Percentiles rank a stretch among this genome's conserved stretches.
phyloP scores from a whole-genome alignment of 1,140 invertebrate species.

The Wiebesia pumilae region DNA sequence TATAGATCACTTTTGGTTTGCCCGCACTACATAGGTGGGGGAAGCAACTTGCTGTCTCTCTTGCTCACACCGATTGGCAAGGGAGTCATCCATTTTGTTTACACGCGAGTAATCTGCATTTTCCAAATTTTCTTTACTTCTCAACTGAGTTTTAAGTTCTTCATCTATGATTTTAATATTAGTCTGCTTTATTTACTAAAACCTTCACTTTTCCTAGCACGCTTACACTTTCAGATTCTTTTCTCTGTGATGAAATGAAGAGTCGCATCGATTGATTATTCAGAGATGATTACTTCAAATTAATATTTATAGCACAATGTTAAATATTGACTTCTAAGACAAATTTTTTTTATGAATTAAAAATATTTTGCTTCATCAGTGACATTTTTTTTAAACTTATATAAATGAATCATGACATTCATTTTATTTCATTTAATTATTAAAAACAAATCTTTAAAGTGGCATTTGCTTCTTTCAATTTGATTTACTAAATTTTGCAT shows the following conservation, averaged over 20 bases:
- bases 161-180: not conserved
- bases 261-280: not conserved
- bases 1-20: not conserved
- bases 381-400: not conserved
- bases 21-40: not conserved
- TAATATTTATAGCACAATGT: not conserved
- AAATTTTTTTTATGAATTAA: no score
- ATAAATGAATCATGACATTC: not conserved
- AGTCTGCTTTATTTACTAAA: not conserved
- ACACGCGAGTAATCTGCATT: slow-evolving; percentile 52
- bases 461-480: not conserved
- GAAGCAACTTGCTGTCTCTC: slow-evolving; percentile 1
- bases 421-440: not conserved
- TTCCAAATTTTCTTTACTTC: slow-evolving; percentile 56
- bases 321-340: not conserved
- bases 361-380: no score
- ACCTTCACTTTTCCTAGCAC: not conserved
- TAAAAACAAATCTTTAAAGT: not conserved
- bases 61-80: slow-evolving; percentile 56
- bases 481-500: slow-evolving; percentile 26
- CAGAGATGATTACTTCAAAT: not conserved
- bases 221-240: not conserved
- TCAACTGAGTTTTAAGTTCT: slow-evolving; percentile 12
- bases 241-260: slow-evolving; percentile 14
- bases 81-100: slow-evolving; percentile 69